Base-by-base conservation (phyloP, 1,140 invertebrate species). In the Thereuonema tuberculata region DNA sequence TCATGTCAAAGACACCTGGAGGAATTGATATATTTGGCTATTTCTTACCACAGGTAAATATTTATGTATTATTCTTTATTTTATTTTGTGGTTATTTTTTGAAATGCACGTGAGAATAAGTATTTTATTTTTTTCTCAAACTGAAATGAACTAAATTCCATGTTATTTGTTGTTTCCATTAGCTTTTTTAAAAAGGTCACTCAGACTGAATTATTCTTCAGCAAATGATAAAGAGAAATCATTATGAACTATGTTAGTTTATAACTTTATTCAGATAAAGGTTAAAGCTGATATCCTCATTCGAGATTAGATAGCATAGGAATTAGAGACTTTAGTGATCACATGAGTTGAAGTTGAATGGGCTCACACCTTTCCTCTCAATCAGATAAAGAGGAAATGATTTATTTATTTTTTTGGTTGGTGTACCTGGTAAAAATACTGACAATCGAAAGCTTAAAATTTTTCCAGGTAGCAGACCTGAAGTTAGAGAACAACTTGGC, bases 21-120 rank as follows among this genome's bases (percentile, higher is more conserved):
- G 95, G 96, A 47, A 87, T 99, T 55, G 81, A 84, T 63, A 86
- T 98, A 14, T 80, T 83, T 69, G 90, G 86, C 0, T 85, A 87
- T 67, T 77, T 82, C 60, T 78, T 99, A 60, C 90, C 89, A 0
- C 77, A 76, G 69, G 75, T 76, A 58, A 43, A 14, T 46, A 12
- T 50, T 5, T 20, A 50, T 14, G 23, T 21, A 24, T 50, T 50
- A 50, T 24, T 17, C 9, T 20, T 17, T 9, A 14, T 9, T 17
- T 50, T 50, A 17, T 50, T 50, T 20, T 20, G 48, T 17, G 21
- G 9, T 50, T 9, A 17, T 24, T 20, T 9, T 9, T 50, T 50
- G 37, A 43, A 43, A 43, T 9, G 37, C 37, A 9, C 37, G 37
- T n/a, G n/a, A 12, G 37, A 43, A 43, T 12, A 12, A n/a, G 37